Conservation (phyloP, 2,113 vertebrate genomes). For the Syrrhaptes paradoxus region DNA sequence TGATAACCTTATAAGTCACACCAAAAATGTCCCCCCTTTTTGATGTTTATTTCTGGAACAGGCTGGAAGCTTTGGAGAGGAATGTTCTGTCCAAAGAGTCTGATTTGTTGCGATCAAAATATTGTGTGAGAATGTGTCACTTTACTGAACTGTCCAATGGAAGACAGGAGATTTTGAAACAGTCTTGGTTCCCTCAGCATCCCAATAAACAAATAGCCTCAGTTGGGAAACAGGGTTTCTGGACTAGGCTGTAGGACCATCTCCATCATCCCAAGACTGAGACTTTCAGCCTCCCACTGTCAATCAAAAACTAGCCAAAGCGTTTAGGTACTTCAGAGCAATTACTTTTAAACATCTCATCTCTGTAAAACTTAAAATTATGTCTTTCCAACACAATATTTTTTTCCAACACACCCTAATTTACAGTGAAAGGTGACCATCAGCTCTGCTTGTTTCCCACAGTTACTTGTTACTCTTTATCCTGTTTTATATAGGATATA, state of each 20-base stretch:
- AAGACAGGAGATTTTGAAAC: neutral
- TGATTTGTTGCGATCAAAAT: constrained; percentile 44
- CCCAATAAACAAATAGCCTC: constrained; percentile 13
- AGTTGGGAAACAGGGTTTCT: neutral
- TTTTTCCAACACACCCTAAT: neutral
- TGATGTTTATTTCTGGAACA: constrained; percentile 52
- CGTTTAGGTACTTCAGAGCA: neutral
- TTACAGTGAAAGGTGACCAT: neutral
- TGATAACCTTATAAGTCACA: constrained; percentile 1
- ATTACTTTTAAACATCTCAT: neutral
- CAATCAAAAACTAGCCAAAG: neutral
- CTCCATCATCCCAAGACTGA: neutral
- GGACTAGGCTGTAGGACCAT: neutral
- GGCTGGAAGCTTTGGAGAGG: neutral
- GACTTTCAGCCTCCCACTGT: neutral
- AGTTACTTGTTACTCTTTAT: neutral
- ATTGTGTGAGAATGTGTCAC: neutral
- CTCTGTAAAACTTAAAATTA: neutral
- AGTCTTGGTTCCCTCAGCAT: neutral
- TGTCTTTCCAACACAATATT: neutral
- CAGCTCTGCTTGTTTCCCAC: neutral
- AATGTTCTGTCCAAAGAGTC: constrained; percentile 24
- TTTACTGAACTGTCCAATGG: constrained; percentile 1
- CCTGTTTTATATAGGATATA: neutral
- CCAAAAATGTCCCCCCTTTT: neutral